Evolutionary conservation across 2,113 vertebrate species (phyloP).

Genomic region (Chascanopsetta lugubris): DNA sequence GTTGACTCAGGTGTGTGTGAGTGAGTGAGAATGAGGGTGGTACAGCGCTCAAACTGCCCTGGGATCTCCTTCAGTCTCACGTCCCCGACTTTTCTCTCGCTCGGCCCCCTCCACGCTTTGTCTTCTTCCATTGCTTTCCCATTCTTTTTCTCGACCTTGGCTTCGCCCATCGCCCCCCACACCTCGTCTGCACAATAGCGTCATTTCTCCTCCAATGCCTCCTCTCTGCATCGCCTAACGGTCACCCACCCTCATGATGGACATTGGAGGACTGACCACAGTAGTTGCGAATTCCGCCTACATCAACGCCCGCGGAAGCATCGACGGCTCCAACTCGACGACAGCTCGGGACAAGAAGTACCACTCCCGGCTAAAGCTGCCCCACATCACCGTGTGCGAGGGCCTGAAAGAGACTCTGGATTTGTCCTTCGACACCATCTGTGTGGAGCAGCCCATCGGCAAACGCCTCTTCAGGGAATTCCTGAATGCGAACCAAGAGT

Average conservation of each 20-base stretch:
- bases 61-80: constrained; percentile 46
- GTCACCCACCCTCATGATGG: constrained; percentile 71
- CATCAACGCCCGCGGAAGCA: constrained; percentile 83
- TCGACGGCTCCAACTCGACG: constrained; percentile 76
- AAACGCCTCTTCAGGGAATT: constrained; percentile 83
- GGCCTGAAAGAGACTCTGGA: constrained; percentile 77
- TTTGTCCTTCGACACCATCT: constrained; percentile 74
- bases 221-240: constrained; percentile 45
- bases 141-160: constrained; percentile 30
- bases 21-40: constrained; percentile 37
- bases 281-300: constrained; percentile 86
- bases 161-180: neutral
- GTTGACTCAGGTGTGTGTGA: constrained; percentile 85
- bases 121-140: constrained; percentile 14
- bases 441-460: constrained; percentile 82
- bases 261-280: constrained; percentile 82
- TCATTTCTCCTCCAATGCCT: constrained; percentile 41
- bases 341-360: constrained; percentile 82
- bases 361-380: constrained; percentile 81
- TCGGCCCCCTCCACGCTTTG: constrained; percentile 30
- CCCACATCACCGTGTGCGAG: constrained; percentile 84
- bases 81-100: constrained; percentile 34
- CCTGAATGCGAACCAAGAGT: constrained; percentile 74
- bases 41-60: constrained; percentile 54
- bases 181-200: neutral